Base-by-base conservation (phyloP, 2,797 vertebrate genomes). In the Enteromius argenteus region DNA sequence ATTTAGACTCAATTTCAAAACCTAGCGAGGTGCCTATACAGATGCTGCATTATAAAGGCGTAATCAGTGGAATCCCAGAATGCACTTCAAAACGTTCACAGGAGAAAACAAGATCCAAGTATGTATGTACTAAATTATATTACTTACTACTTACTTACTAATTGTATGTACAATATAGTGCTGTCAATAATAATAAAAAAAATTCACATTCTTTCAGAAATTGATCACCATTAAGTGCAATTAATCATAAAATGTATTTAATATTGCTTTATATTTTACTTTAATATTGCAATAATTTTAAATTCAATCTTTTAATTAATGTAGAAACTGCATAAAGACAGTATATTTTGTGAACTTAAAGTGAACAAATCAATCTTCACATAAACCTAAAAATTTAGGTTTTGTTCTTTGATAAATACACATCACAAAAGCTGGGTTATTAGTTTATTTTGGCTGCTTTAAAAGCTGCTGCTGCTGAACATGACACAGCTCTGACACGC, bases 11-110 rank as follows among this genome's bases (percentile, higher is more conserved):
- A 32, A 44, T 42, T 74, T 62, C 23, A 67, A 49, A 83, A 56
- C 23, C 60, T 53, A 32, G 76, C 7, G 60, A 44, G 60, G 15
- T 66, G 51, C 37, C 74, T 58, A 76, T 58, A 76, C 73, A 23
- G 49, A 35, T 4, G 10, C 49, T 1, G 8, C 8, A 49, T 73
- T 49, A 32, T 72, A 49, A 72, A 72, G 23, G 69, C 23, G 4
- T 72, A 23, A 53, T 51, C 35, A 9, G 73, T 23, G 32, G 21
- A 76, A 39, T 76, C 53, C 35, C 19, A 75, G 11, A 75, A 75
- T 37, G 49, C 72, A 75, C 49, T 74, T 10, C 0, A 0, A 21
- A 11, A 13, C 13, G 44, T n/a, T 35, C 14, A 49, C 23, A 11
- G 17, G 2, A 46, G 9, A 5, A 49, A 27, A 46, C 27, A 49